These are phyloP conservation scores for Paracentrotus lividus DNA, from an alignment of 53 echinoderm and acorn worm species.

Conservation along the genomic window DNA sequence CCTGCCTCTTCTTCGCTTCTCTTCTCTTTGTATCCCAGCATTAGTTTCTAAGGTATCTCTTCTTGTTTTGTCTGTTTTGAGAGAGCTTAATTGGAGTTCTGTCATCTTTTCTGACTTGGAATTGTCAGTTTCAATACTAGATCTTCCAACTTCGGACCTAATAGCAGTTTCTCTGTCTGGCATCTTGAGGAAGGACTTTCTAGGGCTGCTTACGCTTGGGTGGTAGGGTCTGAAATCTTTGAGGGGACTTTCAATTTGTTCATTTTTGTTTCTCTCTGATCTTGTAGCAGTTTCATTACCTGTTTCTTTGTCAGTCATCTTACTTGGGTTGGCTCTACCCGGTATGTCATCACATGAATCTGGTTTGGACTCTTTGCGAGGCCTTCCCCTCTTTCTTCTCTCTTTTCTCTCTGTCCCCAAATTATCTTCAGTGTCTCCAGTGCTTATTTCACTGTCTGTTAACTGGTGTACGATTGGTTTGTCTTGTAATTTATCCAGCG, in stretches of 20 bases:
- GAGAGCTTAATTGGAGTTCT: not conserved
- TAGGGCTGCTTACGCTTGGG: not conserved
- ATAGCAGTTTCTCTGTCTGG: not conserved
- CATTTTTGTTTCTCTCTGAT: not conserved
- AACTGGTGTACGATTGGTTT: not conserved
- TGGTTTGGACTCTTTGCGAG: not conserved
- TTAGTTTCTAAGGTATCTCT: not conserved
- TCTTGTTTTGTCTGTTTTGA: not conserved
- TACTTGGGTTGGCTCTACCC: not conserved
- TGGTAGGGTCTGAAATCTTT: not conserved
- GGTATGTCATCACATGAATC: not conserved
- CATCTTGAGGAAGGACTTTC: not conserved
- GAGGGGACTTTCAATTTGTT: not conserved
- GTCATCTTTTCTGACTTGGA: not conserved
- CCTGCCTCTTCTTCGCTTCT: conserved; percentile 16
- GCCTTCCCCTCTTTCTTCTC: not conserved
- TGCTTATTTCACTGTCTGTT: not conserved
- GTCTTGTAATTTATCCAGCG: not conserved
- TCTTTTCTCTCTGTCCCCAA: not conserved
- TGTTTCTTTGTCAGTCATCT: not conserved
- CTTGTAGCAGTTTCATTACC: not conserved
- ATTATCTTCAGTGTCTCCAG: not conserved
- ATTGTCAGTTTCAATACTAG: not conserved
- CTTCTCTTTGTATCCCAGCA: not conserved
- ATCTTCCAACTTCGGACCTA: conserved; percentile 3